Evolutionary conservation across 2,888 invertebrate genomes (phyloP).

Genomic region (Apamea monoglypha): DNA sequence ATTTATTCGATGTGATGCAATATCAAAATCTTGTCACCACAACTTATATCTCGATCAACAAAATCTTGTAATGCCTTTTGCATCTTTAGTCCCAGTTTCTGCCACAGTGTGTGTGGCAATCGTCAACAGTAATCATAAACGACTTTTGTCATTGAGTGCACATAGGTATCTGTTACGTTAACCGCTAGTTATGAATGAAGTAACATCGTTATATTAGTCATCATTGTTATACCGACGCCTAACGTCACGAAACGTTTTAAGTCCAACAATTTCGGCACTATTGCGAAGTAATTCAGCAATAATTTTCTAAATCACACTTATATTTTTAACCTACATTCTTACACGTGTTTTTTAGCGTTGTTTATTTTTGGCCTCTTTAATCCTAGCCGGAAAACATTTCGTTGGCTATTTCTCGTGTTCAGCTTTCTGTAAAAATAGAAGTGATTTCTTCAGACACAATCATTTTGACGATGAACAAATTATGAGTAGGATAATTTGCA

Average conservation of each 20-base stretch:
- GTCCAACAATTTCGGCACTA: slow-evolving; percentile 23
- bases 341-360: slow-evolving; percentile 23
- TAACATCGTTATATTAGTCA: slow-evolving; percentile 30
- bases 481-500: slow-evolving; percentile 9
- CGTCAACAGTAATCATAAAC: slow-evolving; percentile 30
- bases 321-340: slow-evolving; percentile 31
- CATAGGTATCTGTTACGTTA: slow-evolving; percentile 51
- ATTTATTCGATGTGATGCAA: slow-evolving; percentile 7
- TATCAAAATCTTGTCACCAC: slow-evolving; percentile 20
- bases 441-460: slow-evolving; percentile 21
- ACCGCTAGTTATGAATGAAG: slow-evolving; percentile 42
- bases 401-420: slow-evolving; percentile 14
- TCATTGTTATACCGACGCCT: slow-evolving; percentile 32
- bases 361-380: slow-evolving; percentile 37
- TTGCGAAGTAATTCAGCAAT: slow-evolving; percentile 37
- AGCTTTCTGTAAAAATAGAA: slow-evolving; percentile 34
- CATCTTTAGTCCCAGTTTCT: slow-evolving; percentile 32
- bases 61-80: slow-evolving; percentile 11
- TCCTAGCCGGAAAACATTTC: slow-evolving; percentile 15
- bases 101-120: slow-evolving; percentile 41
- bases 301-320: slow-evolving; percentile 24
- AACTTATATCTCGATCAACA: slow-evolving; percentile 37
- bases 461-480: slow-evolving; percentile 14
- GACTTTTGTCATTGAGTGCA: slow-evolving; percentile 41
- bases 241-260: slow-evolving; percentile 32